Evolutionary conservation across 2,888 invertebrate genomes (phyloP), one percentile per base, ranked within the genome.

Genomic region (Deilephila elpenor): DNA sequence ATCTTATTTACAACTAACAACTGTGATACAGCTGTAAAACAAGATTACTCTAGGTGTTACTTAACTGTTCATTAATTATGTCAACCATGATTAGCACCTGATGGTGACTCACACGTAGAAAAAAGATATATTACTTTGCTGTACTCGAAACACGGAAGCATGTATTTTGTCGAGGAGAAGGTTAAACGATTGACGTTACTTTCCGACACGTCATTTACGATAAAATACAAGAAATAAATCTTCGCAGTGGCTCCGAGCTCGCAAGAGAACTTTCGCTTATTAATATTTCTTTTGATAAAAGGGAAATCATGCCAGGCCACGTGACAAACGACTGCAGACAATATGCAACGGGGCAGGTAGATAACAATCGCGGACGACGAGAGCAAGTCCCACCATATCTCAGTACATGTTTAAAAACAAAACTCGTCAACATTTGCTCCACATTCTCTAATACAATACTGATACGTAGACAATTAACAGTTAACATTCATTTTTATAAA

Each of bases 391-490:
- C 80, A 81, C 79, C 81, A 80, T 77, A 82, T 82, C 80, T 79
- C 82, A 77, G 79, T 82, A 87, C 82, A 84, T 80, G 82, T 83
- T 86, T 86, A 91, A 93, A 93, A 93, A 89, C 90, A 93, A 93
- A 92, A 93, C 93, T 92, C 89, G 89, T 88, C 87, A 84, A 86
- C 85, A 83, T 88, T 90, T 87, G 89, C 86, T 86, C 83, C 84
- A 85, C 83, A 83, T 83, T 80, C 80, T 78, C 81, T 1, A 32
- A 53, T 72, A 82, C 44, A 83, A 86, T 88, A 84, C 86, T 82
- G 88, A 85, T 89, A 83, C 77, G 74, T 72, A 25, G 25, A 77
- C 11, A 14, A 11, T 44, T 11, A 11, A 44, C 11, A 44, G 1
- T 44, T 44, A 11, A 14, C 14, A 44, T 44, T 44, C 11, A 44